Percentiles rank a stretch among this genome's conserved stretches.
Conservation (phyloP, 2,113 vertebrate genomes). For the Apodemus speciosus region DNA sequence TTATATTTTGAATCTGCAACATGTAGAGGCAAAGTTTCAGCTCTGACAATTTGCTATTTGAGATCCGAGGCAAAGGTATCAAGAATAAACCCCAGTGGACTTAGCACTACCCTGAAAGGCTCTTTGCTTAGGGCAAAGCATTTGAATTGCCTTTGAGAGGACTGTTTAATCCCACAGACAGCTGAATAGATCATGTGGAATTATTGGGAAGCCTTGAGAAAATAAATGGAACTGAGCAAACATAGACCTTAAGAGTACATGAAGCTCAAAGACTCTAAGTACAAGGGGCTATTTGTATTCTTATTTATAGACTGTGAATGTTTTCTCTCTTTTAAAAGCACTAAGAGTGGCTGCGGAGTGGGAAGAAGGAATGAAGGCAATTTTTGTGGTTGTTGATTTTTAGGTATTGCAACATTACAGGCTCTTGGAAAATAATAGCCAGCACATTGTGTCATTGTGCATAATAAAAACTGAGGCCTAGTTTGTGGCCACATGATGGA, state of each 20-base stretch:
- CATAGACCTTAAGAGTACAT: not conserved
- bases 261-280: not conserved
- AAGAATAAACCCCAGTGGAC: conserved; percentile 39
- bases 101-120: conserved; percentile 33
- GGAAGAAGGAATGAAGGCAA: not conserved
- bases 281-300: not conserved
- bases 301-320: not conserved
- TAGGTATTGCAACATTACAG: not conserved
- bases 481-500: not conserved
- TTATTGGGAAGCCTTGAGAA: conserved; percentile 29
- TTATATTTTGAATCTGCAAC: conserved; percentile 67
- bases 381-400: conserved; percentile 25
- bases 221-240: not conserved
- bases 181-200: not conserved
- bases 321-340: conserved; percentile 42
- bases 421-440: conserved; percentile 11
- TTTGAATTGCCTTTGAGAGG: conserved; percentile 1
- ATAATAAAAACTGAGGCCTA: not conserved
- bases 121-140: not conserved
- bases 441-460: not conserved
- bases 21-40: conserved; percentile 52
- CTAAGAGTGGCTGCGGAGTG: not conserved
- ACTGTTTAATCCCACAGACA: conserved; percentile 16
- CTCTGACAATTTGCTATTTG: conserved; percentile 66
- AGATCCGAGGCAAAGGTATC: not conserved